Conservation (phyloP, 2,797 vertebrate species). For the Acipenser transmontanus region DNA sequence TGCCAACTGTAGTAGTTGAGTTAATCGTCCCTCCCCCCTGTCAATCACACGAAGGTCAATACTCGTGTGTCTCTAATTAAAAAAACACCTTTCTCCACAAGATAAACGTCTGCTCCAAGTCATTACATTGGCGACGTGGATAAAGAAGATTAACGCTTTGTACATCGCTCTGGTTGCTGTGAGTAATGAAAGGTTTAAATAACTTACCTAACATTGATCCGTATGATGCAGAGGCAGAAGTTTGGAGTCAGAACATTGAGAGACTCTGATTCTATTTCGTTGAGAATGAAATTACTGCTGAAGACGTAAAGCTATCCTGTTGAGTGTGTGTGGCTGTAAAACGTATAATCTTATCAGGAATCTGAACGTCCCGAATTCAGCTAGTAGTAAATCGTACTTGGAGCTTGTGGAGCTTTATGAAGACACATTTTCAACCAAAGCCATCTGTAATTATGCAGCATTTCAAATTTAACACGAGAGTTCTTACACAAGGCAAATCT, state of each 20-base stretch:
- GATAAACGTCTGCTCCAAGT: too few species aligned
- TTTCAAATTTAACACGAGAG: not conserved
- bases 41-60: too few species aligned
- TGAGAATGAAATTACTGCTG: not conserved
- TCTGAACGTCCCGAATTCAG: not conserved
- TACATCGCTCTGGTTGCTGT: not conserved
- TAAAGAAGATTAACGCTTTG: too few species aligned
- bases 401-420: not conserved
- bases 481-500: too few species aligned
- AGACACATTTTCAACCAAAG: not conserved
- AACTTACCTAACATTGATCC: not conserved
- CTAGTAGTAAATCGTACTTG: not conserved
- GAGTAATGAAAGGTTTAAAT: not conserved
- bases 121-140: too few species aligned
- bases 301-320: not conserved
- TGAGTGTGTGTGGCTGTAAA: not conserved
- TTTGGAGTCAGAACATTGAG: not conserved
- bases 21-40: too few species aligned
- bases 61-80: too few species aligned
- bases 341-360: slow-evolving; percentile 1
- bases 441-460: not conserved
- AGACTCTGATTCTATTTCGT: not conserved
- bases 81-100: too few species aligned
- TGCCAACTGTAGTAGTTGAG: too few species aligned
- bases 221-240: not conserved